Evolutionary conservation across 2,888 invertebrate species (phyloP), one percentile per base, ranked within the genome.

Genomic region (Andrena dorsata): DNA sequence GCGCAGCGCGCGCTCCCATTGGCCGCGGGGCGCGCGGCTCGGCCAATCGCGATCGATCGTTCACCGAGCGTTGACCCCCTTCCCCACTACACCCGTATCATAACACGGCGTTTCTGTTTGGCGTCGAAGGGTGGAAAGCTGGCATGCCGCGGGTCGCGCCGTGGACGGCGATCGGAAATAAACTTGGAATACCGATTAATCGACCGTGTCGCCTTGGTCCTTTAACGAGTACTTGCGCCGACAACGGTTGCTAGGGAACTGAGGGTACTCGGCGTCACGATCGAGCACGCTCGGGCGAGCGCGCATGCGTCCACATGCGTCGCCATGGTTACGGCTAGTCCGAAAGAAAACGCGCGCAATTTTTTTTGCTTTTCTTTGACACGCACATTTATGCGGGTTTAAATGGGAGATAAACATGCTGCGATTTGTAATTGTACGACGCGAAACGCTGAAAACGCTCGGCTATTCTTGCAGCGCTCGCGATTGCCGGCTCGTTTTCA

Each of bases 1-100:
- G 80, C 32, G 71, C 76, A 79, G 60, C 76, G 56, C 61, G 85
- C 73, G 56, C 63, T 77, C 53, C 69, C 77, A 85, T 87, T 88
- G 87, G 88, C 26, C 72, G 75, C n/a, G 35, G 20, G 32, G 2
- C 66, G 28, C 65, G 51, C 76, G 61, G 77, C 68, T 80, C 68
- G 73, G 28, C 88, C 89, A 89, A 89, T 89, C 88, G 70, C 82
- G 82, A 89, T 89, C 88, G 89, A 88, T 88, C 84, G 84, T 76
- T 70, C 80, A 51, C 81, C 84, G 89, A 82, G 75, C 89, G 76
- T 89, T 89, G 89, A 89, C 86, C 89, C 87, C 65, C 76, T 80
- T 69, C 51, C 79, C 76, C 64, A 56, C 68, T 61, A 53, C 56
- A 10, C 49, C 23, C 51, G 41, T 58, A 56, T 23, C 32, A 60